Evolutionary conservation across 2,888 invertebrate species (phyloP).

Genomic region (Sphaerophoria rueppellii): DNA sequence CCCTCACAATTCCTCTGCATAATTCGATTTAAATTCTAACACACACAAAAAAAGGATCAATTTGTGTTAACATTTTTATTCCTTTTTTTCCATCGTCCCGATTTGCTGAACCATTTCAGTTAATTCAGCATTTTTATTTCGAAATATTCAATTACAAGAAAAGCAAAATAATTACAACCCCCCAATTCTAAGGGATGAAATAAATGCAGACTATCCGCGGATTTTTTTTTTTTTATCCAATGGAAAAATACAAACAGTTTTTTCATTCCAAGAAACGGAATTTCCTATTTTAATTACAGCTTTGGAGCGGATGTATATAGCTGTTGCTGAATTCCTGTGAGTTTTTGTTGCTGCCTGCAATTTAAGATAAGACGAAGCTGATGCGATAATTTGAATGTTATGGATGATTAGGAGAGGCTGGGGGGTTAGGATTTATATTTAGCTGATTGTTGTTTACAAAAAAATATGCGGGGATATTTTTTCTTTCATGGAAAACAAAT

Average conservation of each 20-base stretch:
- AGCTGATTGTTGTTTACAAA: background rate
- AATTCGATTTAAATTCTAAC: slow-evolving; percentile 57
- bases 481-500: too few relatives aligned
- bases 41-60: slow-evolving; percentile 23
- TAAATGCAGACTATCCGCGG: slow-evolving; percentile 25
- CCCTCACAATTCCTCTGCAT: background rate
- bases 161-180: slow-evolving; percentile 25
- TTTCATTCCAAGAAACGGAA: slow-evolving; percentile 36
- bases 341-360: slow-evolving; percentile 50
- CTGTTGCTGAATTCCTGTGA: slow-evolving; percentile 48
- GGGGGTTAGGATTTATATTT: background rate
- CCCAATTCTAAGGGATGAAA: slow-evolving; percentile 46
- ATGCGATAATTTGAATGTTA: too few relatives aligned
- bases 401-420: slow-evolving; percentile 20
- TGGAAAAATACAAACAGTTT: slow-evolving; percentile 11
- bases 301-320: slow-evolving; percentile 51
- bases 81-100: slow-evolving; percentile 29
- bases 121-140: slow-evolving; percentile 52
- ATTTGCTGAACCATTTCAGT: slow-evolving; percentile 51
- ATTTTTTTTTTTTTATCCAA: slow-evolving; percentile 27
- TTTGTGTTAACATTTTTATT: too few relatives aligned
- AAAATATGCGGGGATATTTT: too few relatives aligned
- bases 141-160: background rate
- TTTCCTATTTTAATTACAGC: slow-evolving; percentile 68
- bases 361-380: slow-evolving; percentile 52